A percentile compares a stretch with the other conserved stretches of the same genome.
phyloP scores from a whole-genome alignment of 2,888 invertebrate species.

The Synergus gifuensis region DNA sequence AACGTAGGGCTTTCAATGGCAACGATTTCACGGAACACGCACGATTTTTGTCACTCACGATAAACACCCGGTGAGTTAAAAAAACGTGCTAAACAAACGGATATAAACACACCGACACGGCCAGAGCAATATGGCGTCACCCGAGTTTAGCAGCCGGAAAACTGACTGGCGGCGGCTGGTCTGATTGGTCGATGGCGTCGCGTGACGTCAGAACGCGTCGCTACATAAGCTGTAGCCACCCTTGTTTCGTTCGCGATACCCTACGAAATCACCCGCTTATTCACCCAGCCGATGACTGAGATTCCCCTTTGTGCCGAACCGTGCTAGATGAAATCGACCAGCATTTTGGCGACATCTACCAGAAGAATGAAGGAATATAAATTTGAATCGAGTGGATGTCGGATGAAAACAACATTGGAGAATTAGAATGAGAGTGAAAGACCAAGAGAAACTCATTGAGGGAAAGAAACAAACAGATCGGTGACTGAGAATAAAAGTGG shows the following conservation, averaged over 20 bases:
- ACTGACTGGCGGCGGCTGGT: constrained; percentile 52
- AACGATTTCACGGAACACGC: constrained; percentile 48
- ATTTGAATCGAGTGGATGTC: no score
- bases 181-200: constrained; percentile 55
- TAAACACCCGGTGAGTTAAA: constrained; percentile 46
- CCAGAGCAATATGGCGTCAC: constrained; percentile 56
- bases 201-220: constrained; percentile 53
- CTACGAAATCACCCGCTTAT: background rate
- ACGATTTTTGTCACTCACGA: constrained; percentile 53
- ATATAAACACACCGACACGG: constrained; percentile 56
- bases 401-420: no score
- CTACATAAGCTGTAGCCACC: constrained; percentile 46
- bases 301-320: background rate
- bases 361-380: no score
- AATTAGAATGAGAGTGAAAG: no score
- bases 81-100: constrained; percentile 48
- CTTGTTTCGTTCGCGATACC: constrained; percentile 16
- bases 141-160: constrained; percentile 55
- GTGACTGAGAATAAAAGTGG: no score
- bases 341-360: background rate
- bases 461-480: no score
- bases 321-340: background rate
- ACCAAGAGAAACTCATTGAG: no score
- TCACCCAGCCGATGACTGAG: constrained; percentile 9
- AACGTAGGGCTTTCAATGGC: constrained; percentile 45